A percentile compares a stretch with the other conserved stretches of the same genome.
Conservation (phyloP, 2,113 vertebrate genomes). For the Chunga burmeisteri region DNA sequence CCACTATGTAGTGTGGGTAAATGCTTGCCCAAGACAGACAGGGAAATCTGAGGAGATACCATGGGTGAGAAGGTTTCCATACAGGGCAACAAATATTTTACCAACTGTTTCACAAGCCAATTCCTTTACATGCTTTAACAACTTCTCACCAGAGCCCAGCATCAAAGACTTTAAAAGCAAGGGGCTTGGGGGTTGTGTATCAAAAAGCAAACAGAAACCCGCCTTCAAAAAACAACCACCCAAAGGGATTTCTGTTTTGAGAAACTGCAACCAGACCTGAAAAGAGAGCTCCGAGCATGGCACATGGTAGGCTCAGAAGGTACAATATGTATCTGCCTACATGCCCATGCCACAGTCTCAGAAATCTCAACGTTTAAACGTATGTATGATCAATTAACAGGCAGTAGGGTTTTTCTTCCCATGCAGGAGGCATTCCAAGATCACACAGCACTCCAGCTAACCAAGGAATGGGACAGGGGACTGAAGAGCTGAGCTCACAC, state of each 20-base stretch:
- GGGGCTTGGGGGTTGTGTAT: fast-evolving
- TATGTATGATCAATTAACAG: neutral
- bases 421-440: neutral
- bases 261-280: neutral
- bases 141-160: neutral
- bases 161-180: neutral
- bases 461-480: neutral
- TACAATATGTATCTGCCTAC: neutral
- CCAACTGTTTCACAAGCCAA: neutral
- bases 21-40: neutral
- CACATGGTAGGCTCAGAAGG: neutral
- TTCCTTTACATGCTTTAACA: neutral
- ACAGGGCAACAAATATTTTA: neutral
- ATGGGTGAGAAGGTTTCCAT: neutral
- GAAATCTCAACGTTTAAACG: neutral
- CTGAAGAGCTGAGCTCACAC: neutral
- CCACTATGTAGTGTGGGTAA: neutral
- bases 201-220: neutral
- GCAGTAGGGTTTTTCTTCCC: neutral
- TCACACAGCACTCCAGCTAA: neutral
- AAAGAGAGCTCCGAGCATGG: neutral
- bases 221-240: neutral
- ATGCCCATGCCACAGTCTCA: neutral
- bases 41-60: neutral
- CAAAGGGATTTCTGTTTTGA: neutral